Conservation (phyloP, 2,113 vertebrate genomes). For the Leuciscus idus region DNA sequence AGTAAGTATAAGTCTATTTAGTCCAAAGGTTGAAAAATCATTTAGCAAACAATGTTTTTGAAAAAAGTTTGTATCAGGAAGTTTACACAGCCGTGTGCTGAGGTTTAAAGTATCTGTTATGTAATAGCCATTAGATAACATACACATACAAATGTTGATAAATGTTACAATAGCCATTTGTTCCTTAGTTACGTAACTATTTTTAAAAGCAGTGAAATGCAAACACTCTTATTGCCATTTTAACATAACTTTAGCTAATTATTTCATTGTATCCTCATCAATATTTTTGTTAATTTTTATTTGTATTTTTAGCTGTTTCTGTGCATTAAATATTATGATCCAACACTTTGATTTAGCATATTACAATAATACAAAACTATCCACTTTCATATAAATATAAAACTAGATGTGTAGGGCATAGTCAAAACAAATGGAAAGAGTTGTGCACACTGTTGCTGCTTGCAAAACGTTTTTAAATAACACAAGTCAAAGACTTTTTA, state of each 20-base stretch:
- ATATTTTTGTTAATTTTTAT: not conserved
- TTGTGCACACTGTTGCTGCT: not conserved
- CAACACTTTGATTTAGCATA: not conserved
- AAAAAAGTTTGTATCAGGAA: not conserved
- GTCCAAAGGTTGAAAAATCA: not conserved
- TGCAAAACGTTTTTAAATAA: not conserved
- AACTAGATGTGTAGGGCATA: too few species aligned
- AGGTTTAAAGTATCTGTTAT: not conserved
- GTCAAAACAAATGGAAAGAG: not conserved
- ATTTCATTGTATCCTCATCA: not conserved
- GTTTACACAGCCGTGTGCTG: not conserved
- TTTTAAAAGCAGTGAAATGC: not conserved
- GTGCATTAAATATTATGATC: not conserved
- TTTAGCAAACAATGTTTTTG: not conserved
- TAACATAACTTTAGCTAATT: not conserved
- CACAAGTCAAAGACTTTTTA: not conserved
- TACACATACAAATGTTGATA: not conserved
- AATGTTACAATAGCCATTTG: not conserved
- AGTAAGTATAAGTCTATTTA: not conserved
- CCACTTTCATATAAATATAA: not conserved
- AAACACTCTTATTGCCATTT: not conserved
- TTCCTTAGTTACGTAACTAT: not conserved
- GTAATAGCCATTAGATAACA: constrained; percentile 1
- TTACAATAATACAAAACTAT: not conserved
- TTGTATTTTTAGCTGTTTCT: not conserved